A percentile compares a stretch with the other conserved stretches of the same genome.
phyloP scores from a whole-genome alignment of 2,888 invertebrate species.

The Oxytorus armatus region DNA sequence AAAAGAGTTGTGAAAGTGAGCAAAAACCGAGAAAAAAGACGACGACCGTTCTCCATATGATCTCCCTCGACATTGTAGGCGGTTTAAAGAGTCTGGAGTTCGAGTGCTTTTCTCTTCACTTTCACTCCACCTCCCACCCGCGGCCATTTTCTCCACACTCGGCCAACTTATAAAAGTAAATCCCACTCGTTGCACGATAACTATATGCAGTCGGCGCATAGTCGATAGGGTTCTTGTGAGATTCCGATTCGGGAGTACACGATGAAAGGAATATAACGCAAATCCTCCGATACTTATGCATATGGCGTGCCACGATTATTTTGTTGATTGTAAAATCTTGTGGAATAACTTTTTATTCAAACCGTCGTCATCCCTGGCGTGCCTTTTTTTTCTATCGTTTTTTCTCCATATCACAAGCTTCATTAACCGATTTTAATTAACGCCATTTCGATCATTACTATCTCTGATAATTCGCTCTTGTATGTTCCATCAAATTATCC shows the following conservation, averaged over 20 bases:
- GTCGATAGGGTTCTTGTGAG: not conserved
- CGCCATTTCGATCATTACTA: slow-evolving; percentile 13
- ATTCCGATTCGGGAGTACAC: not conserved
- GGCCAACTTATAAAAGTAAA: slow-evolving; percentile 27
- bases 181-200: slow-evolving; percentile 9
- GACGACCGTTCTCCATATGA: slow-evolving; percentile 8
- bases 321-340: not conserved
- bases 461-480: not conserved
- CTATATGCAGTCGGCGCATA: not conserved
- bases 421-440: slow-evolving; percentile 10
- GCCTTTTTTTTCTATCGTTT: too few species aligned
- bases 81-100: slow-evolving; percentile 15
- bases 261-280: not conserved
- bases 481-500: not conserved
- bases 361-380: not conserved
- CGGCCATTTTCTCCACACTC: slow-evolving; percentile 34
- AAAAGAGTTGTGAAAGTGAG: slow-evolving; percentile 19
- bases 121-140: not conserved
- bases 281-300: not conserved
- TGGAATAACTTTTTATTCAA: not conserved
- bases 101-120: slow-evolving; percentile 28
- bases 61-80: slow-evolving; percentile 21
- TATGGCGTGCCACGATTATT: not conserved
- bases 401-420: too few species aligned
- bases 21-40: too few species aligned